Percentiles rank a stretch among this genome's conserved stretches.
phyloP scores from a whole-genome alignment of 2,888 invertebrate genomes.

The Drosophila ezoana region DNA sequence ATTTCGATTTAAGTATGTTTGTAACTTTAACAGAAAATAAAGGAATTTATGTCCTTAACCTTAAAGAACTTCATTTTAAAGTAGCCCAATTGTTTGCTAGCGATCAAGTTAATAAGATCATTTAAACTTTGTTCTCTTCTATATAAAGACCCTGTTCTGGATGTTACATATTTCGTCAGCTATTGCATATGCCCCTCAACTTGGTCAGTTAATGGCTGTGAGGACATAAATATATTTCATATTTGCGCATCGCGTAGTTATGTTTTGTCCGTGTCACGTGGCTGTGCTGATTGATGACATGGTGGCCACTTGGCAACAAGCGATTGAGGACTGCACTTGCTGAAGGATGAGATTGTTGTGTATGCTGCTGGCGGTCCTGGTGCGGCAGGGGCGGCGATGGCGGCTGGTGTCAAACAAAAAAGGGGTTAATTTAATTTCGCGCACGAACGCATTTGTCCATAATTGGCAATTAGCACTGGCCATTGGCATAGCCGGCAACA shows the following conservation, averaged over 20 bases:
- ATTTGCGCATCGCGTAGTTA: conserved; percentile 60
- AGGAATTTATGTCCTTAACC: too few relatives aligned
- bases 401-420: conserved; percentile 56
- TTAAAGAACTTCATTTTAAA: too few relatives aligned
- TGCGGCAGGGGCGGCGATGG: neutral
- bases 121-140: too few relatives aligned
- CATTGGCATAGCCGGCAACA: conserved; percentile 67
- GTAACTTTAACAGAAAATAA: too few relatives aligned
- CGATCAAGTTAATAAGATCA: too few relatives aligned
- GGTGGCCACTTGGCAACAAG: conserved; percentile 56
- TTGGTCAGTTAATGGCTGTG: conserved; percentile 10
- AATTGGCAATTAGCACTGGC: conserved; percentile 83
- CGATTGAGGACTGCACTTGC: conserved; percentile 55
- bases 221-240: conserved; percentile 50
- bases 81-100: too few relatives aligned
- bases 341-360: conserved; percentile 15
- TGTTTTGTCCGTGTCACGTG: conserved; percentile 58
- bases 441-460: conserved; percentile 82
- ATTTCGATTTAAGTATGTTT: too few relatives aligned
- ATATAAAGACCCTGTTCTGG: too few relatives aligned
- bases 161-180: neutral
- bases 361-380: neutral
- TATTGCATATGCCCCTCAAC: neutral
- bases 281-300: conserved; percentile 71
- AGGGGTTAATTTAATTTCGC: conserved; percentile 83